Conservation (phyloP, 2,888 invertebrate genomes). For the Nasonia oneida region DNA sequence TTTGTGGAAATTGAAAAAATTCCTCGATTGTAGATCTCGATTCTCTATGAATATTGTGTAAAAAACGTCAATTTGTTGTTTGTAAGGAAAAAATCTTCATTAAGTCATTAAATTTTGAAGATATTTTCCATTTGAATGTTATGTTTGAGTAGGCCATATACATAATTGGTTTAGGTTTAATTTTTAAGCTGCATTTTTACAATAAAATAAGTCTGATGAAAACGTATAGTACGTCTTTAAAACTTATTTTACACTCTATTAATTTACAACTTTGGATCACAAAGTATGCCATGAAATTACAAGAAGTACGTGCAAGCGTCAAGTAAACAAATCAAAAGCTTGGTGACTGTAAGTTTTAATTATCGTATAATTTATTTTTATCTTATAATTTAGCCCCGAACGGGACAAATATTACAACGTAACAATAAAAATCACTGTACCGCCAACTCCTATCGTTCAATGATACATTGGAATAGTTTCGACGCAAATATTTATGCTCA, state of each 20-base stretch:
- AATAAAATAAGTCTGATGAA: neutral
- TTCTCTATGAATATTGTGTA: neutral
- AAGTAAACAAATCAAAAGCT: conserved; percentile 33
- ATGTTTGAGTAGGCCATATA: conserved; percentile 17
- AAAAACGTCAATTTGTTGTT: conserved; percentile 20
- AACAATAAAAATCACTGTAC: conserved; percentile 60
- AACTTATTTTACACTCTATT: neutral
- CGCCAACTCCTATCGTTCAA: conserved; percentile 14
- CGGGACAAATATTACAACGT: conserved; percentile 56
- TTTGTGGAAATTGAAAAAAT: neutral
- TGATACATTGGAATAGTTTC: conserved; percentile 41
- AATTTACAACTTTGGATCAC: neutral
- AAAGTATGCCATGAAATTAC: neutral
- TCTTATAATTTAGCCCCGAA: conserved; percentile 34
- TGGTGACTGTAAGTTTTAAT: conserved; percentile 33
- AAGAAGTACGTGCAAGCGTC: neutral
- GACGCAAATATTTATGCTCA: conserved; percentile 20
- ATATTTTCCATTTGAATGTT: conserved; percentile 13
- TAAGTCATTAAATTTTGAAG: conserved; percentile 28
- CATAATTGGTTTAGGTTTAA: neutral
- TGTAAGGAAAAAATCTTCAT: conserved; percentile 24
- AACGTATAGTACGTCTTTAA: neutral
- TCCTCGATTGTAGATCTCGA: neutral
- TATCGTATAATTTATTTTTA: conserved; percentile 50
- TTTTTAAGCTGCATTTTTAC: neutral